These are phyloP conservation scores for Amphilophus citrinellus DNA, from an alignment of 2,113 vertebrate species.

Conservation along the genomic window DNA sequence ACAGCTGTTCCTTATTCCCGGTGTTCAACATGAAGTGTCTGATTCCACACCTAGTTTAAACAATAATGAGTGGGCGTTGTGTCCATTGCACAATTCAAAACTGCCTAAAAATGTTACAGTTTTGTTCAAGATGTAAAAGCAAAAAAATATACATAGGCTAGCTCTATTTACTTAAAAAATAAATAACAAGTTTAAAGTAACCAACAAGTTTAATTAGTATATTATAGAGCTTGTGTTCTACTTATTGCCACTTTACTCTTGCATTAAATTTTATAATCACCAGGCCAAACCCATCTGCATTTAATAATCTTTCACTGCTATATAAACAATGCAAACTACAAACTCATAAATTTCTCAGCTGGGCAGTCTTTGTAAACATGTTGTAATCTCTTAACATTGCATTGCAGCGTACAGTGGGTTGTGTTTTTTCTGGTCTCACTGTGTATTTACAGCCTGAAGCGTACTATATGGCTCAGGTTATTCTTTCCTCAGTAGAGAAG, in stretches of 20 bases:
- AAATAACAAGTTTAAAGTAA: slow-evolving; percentile 14
- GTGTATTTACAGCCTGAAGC: slow-evolving; percentile 30
- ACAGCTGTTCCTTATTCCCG: slow-evolving; percentile 69
- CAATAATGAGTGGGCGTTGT: slow-evolving; percentile 52
- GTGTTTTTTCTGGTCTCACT: background rate
- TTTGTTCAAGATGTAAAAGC: slow-evolving; percentile 38
- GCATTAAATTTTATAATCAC: background rate
- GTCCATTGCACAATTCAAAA: slow-evolving; percentile 30
- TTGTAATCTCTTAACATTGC: slow-evolving; percentile 28
- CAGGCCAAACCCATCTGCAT: background rate
- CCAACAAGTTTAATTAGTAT: background rate
- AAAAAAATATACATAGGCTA: background rate
- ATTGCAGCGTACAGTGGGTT: slow-evolving; percentile 3
- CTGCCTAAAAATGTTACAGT: slow-evolving; percentile 1
- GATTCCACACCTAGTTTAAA: slow-evolving; percentile 56
- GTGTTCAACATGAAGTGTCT: slow-evolving; percentile 47
- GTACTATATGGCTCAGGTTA: slow-evolving; percentile 21
- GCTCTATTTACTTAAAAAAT: slow-evolving; percentile 4
- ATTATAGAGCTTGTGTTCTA: background rate
- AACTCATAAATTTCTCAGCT: slow-evolving; percentile 18
- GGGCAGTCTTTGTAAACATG: background rate
- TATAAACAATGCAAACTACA: background rate
- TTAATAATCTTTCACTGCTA: background rate
- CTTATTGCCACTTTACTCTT: background rate
- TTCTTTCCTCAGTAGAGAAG: slow-evolving; percentile 18